A percentile compares a stretch with the other conserved stretches of the same genome.
Conservation (phyloP, 2,113 vertebrate genomes). For the Ivindomyrus marchei region DNA sequence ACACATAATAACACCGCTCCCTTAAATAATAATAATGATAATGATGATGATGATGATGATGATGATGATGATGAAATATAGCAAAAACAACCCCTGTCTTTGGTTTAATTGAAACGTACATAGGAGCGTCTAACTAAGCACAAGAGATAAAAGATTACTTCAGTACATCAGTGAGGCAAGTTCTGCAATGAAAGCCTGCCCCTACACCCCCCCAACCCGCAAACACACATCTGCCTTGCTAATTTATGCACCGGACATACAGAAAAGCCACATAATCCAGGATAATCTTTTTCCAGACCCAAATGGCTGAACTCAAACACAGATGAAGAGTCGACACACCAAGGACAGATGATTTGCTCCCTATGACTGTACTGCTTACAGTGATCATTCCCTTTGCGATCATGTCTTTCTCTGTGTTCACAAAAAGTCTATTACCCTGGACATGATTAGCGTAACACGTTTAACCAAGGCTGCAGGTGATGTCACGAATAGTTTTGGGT, state of each 20-base stretch:
- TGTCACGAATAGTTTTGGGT: neutral
- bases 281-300: neutral
- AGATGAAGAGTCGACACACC: neutral
- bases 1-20: neutral
- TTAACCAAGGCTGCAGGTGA: neutral
- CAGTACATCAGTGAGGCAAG: neutral
- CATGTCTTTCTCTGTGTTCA: neutral
- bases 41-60: neutral
- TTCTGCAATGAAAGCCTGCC: neutral
- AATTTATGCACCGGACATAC: neutral
- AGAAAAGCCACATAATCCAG: neutral
- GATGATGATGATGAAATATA: neutral
- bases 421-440: neutral
- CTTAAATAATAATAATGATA: neutral
- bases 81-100: constrained; percentile 9
- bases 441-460: neutral
- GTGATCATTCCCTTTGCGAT: neutral
- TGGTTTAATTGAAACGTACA: constrained; percentile 16
- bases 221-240: neutral
- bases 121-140: neutral
- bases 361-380: neutral
- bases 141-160: neutral
- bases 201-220: no score
- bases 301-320: neutral
- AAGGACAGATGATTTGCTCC: neutral